Evolutionary conservation across 2,113 vertebrate genomes (phyloP).

Genomic region (Tylochromis polylepis): DNA sequence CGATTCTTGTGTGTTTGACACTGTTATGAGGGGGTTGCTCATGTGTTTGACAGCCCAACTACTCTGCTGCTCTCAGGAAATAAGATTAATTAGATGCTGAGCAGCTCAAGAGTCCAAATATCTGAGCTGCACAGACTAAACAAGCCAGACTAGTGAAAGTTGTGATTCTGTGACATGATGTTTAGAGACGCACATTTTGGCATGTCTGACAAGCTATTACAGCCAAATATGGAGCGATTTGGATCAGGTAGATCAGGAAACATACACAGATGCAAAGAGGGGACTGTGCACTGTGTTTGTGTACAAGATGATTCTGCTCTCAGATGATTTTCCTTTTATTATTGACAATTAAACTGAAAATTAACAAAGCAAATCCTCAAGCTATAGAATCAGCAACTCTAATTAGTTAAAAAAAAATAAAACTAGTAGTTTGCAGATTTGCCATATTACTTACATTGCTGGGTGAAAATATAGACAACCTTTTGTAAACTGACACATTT

Average conservation of each 20-base stretch:
- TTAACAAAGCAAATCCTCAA: neutral
- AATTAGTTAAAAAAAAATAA: neutral
- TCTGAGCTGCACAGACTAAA: conserved; percentile 66
- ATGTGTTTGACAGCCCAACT: conserved; percentile 59
- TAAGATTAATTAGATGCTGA: conserved; percentile 47
- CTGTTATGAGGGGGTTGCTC: conserved; percentile 53
- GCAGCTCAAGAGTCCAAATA: conserved; percentile 59
- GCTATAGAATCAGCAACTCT: neutral
- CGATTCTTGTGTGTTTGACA: conserved; percentile 65
- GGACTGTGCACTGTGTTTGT: neutral
- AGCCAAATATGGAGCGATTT: conserved; percentile 69
- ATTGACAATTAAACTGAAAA: neutral
- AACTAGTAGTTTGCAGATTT: neutral
- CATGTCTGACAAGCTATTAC: conserved; percentile 39
- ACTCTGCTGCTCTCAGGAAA: conserved; percentile 53
- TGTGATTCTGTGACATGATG: conserved; percentile 42
- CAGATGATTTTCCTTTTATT: neutral
- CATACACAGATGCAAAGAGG: neutral
- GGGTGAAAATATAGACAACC: neutral
- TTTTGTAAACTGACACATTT: neutral
- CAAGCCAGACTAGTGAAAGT: conserved; percentile 60
- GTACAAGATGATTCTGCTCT: neutral
- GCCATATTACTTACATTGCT: neutral
- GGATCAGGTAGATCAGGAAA: conserved; percentile 30
- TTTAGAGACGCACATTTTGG: conserved; percentile 50